A percentile compares a stretch with the other conserved stretches of the same genome.
These are phyloP conservation scores for Troides helena DNA, from an alignment of 2,888 invertebrate genomes.

Conservation along the genomic window DNA sequence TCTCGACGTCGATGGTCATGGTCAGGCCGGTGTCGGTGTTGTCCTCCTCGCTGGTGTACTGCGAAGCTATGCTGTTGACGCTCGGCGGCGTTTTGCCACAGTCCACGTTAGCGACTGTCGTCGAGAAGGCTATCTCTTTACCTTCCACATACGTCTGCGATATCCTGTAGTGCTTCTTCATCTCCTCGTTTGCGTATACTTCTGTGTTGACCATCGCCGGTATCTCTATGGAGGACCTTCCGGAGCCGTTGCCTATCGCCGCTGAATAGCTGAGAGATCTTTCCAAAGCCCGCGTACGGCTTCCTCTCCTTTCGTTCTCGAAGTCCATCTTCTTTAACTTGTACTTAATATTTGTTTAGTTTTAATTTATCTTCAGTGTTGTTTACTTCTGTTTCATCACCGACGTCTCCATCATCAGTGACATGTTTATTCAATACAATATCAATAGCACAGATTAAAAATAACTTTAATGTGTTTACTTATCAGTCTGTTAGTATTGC, in stretches of 20 bases:
- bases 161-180: slow-evolving; percentile 68
- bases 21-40: slow-evolving; percentile 52
- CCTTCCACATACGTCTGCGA: slow-evolving; percentile 74
- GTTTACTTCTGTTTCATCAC: slow-evolving; percentile 4
- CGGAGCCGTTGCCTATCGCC: slow-evolving; percentile 64
- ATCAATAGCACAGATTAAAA: neutral
- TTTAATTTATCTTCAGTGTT: neutral
- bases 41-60: slow-evolving; percentile 68
- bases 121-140: slow-evolving; percentile 63
- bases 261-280: slow-evolving; percentile 71
- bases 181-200: slow-evolving; percentile 68
- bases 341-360: neutral
- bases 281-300: slow-evolving; percentile 58
- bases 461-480: neutral
- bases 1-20: slow-evolving; percentile 68
- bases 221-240: slow-evolving; percentile 67
- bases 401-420: neutral
- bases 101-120: slow-evolving; percentile 45
- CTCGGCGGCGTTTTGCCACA: slow-evolving; percentile 38
- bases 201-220: slow-evolving; percentile 64
- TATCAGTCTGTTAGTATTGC: neutral
- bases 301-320: slow-evolving; percentile 47
- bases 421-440: slow-evolving; percentile 13
- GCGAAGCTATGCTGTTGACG: slow-evolving; percentile 44
- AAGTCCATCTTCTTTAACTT: slow-evolving; percentile 29